Conservation (phyloP, 2,113 vertebrate species). For the Proteles cristata region DNA sequence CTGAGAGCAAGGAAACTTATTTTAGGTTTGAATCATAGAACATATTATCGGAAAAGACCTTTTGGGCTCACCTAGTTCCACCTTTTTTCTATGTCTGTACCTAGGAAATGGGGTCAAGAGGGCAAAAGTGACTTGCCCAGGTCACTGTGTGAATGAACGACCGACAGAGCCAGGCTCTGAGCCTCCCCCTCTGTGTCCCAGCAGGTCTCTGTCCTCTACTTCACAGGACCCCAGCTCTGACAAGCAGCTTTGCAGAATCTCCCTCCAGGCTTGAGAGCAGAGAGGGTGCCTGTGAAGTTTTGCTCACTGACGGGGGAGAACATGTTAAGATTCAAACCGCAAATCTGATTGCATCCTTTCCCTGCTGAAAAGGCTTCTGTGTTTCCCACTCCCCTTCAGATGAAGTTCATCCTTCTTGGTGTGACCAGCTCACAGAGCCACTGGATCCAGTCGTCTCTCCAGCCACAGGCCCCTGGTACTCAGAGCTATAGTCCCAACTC, state of each 20-base stretch:
- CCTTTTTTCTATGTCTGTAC: background rate
- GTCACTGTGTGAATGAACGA: fast-evolving
- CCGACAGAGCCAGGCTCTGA: fast-evolving
- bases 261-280: background rate
- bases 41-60: background rate
- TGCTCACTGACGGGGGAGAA: background rate
- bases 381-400: background rate
- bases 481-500: too few relatives aligned
- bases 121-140: background rate
- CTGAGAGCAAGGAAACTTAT: background rate
- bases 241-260: too few relatives aligned
- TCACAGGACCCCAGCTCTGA: background rate
- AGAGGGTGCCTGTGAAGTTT: background rate
- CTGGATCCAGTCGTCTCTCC: background rate
- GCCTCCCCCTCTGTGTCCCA: background rate
- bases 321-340: background rate
- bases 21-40: background rate
- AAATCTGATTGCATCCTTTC: background rate
- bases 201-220: background rate
- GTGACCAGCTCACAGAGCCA: background rate
- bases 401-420: background rate
- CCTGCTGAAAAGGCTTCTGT: background rate
- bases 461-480: background rate
- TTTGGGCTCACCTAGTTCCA: background rate
- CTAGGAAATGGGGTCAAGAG: background rate